Base-by-base conservation (phyloP, 2,113 vertebrate species). In the Mobula birostris region DNA sequence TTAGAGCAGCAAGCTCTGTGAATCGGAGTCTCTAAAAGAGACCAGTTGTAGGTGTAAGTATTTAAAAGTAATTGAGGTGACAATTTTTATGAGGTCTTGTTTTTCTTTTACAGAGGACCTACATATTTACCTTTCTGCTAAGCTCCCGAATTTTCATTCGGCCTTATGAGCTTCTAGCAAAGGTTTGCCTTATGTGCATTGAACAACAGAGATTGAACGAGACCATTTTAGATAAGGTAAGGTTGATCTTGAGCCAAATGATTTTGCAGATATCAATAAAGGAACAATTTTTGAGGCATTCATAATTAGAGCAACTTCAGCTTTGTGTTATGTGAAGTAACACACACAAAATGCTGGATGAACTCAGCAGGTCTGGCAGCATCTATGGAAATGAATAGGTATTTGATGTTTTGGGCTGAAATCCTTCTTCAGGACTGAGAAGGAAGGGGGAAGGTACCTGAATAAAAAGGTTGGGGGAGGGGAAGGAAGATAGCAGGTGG, bases 61-160 rank as follows among this genome's bases (percentile, higher is more conserved):
- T 9, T 76, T 56, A 93, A 93, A 56, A 48, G 11, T 12, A 74
- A 48, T 21, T 93, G 77, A 90, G 12, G n/a, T 8, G 72, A 14
- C 94, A 88, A 29, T 68, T 72, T 0, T 78, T 32, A 36, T 68
- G 14, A 80, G 94, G 11, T 94, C 70, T 95, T 88, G 32, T 94
- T 94, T 77, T 56, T 95, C 94, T 94, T 0, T 95, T 27, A 12
- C 97, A 99, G 98, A 98, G 98, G 95, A 98, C 98, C 0, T 99
- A 98, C 94, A 98, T 98, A 95, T 99, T 99, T 95, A 99, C 98
- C 80, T 99, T 99, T 95, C 96, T 99, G 61, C 98, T 99, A 92
- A 99, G 98, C 94, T 99, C 98, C 5, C 98, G 98, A 19, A 96
- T 99, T 56, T 99, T 99, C 95, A 96, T 99, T 96, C 98, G 97